Evolutionary conservation across 2,888 invertebrate genomes (phyloP).

Genomic region (Acanthosepion lycidas): DNA sequence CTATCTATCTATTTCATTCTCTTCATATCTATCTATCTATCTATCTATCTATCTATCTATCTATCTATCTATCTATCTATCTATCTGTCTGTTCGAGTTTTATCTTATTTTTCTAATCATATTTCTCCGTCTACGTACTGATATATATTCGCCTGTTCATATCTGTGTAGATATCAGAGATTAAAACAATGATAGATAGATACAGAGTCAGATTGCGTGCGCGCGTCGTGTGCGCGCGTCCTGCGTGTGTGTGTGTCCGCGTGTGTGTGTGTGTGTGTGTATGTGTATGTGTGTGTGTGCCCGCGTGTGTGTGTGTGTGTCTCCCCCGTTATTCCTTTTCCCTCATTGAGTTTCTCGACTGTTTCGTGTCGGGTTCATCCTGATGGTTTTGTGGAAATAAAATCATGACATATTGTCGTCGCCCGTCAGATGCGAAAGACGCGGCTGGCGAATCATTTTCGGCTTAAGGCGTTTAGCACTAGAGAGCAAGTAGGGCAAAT

Average conservation of each 20-base stretch:
- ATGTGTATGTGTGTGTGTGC: neutral
- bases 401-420: neutral
- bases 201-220: neutral
- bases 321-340: neutral
- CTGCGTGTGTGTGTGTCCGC: no score
- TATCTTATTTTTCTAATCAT: no score
- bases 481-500: neutral
- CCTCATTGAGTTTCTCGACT: neutral
- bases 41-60: no score
- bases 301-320: neutral
- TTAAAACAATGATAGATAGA: neutral
- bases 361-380: neutral
- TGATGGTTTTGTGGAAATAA: neutral
- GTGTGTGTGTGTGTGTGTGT: neutral
- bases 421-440: neutral
- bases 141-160: no score
- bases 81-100: no score
- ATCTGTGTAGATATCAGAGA: neutral
- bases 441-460: neutral
- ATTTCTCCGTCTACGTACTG: no score
- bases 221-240: neutral
- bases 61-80: no score
- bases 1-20: no score
- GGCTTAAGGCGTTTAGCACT: neutral
- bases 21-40: no score